Percentiles rank a stretch among this genome's conserved stretches.
Conservation (phyloP, 92 coral and sea anemone genomes). For the Bergia puertoricense region DNA sequence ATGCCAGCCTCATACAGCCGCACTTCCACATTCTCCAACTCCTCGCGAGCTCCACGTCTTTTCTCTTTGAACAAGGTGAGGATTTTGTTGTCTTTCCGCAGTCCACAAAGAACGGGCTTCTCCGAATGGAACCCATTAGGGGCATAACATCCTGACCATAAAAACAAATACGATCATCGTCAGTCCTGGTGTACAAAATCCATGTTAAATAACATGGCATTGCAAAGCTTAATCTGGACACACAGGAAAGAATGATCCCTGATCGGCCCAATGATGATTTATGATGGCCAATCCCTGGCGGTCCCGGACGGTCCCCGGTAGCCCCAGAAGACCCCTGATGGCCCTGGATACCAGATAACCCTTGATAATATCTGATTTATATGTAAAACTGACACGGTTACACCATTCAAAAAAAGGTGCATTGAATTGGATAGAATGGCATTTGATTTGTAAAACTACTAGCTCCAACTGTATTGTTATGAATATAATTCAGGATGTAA, state of each 20-base stretch:
- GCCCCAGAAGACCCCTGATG: too few species aligned
- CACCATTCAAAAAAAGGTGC: too few species aligned
- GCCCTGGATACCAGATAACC: too few species aligned
- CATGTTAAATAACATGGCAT: background rate
- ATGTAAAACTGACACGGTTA: too few species aligned
- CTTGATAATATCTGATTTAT: too few species aligned
- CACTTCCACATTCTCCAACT: conserved; percentile 73
- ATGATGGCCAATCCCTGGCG: too few species aligned
- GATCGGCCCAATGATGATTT: background rate
- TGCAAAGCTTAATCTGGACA: background rate
- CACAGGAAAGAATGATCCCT: background rate
- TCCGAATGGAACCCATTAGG: conserved; percentile 80
- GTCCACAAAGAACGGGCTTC: conserved; percentile 70
- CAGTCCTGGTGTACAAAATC: background rate
- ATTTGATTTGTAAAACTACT: too few species aligned
- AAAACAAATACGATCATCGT: background rate
- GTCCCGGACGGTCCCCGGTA: too few species aligned
- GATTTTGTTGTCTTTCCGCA: conserved; percentile 67
- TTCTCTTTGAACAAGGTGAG: conserved; percentile 61
- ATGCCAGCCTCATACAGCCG: conserved; percentile 67
- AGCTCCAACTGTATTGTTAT: too few species aligned
- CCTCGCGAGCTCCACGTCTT: conserved; percentile 47
- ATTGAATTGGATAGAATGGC: background rate
- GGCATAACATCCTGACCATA: conserved; percentile 59
- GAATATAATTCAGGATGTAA: too few species aligned